phyloP scores from a whole-genome alignment of 2,113 vertebrate genomes.

The Lichenostomus cassidix region DNA sequence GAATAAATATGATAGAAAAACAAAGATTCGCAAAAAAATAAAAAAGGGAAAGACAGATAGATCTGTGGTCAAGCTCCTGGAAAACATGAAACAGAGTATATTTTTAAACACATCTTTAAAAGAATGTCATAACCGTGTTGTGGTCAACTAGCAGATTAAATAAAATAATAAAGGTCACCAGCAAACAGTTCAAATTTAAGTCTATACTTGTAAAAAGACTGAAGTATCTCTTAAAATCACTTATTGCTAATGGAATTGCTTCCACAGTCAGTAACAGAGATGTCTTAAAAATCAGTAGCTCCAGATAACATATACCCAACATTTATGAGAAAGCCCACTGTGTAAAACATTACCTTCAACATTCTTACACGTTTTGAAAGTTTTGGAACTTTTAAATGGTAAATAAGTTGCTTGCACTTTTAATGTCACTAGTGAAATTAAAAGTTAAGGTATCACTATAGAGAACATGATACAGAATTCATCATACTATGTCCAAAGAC shows the following conservation, averaged over 20 bases:
- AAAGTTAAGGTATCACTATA: neutral
- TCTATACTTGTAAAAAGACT: neutral
- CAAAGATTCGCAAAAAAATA: neutral
- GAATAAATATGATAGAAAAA: neutral
- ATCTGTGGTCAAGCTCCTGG: neutral
- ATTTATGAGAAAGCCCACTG: neutral
- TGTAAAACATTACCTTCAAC: neutral
- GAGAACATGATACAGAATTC: neutral
- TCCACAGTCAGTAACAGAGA: neutral
- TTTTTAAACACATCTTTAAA: neutral
- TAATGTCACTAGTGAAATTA: neutral
- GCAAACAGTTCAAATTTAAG: neutral
- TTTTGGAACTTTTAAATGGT: neutral
- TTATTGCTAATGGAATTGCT: neutral
- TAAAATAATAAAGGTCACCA: neutral
- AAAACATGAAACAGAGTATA: neutral
- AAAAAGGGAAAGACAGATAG: neutral
- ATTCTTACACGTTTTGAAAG: neutral
- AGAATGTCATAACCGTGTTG: neutral
- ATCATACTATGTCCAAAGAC: neutral
- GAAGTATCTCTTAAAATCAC: neutral
- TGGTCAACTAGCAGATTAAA: neutral
- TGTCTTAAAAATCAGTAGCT: neutral
- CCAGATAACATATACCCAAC: neutral
- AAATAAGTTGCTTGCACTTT: neutral